Evolutionary conservation across 2,113 vertebrate species (phyloP).

Genomic region (Heptranchias perlo): DNA sequence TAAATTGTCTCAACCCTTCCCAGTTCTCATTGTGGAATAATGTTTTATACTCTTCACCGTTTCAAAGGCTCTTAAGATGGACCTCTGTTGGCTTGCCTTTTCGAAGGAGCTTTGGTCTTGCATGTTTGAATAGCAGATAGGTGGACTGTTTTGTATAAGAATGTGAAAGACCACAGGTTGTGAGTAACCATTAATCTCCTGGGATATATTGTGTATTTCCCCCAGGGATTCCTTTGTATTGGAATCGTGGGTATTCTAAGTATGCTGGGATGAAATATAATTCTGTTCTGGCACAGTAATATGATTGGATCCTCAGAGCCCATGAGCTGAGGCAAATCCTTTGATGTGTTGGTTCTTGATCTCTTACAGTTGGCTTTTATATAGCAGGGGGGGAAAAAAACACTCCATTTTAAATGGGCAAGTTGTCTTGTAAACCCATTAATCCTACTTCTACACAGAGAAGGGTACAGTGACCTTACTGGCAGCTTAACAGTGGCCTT

Average conservation of each 20-base stretch:
- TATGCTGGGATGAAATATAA: background rate
- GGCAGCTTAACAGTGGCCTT: background rate
- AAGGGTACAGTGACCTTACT: background rate
- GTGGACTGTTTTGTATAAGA: background rate
- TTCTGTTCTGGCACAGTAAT: background rate
- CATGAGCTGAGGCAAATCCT: background rate
- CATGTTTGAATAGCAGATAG: background rate
- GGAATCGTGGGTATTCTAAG: background rate
- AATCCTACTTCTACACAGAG: slow-evolving; percentile 1
- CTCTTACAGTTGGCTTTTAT: background rate
- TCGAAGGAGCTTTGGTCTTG: background rate
- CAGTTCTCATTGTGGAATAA: background rate
- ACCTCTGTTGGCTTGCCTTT: too few species aligned
- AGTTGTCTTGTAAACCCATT: background rate
- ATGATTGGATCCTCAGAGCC: background rate
- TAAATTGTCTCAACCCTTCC: background rate
- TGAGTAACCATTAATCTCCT: background rate
- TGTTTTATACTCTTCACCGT: background rate
- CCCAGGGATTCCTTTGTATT: background rate
- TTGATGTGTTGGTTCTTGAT: background rate
- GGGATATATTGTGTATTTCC: background rate
- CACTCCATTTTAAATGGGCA: background rate
- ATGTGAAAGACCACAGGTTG: background rate
- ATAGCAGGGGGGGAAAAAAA: too few species aligned
- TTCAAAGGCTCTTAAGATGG: background rate